These are phyloP conservation scores for Mormyrus proboscirostris DNA, from an alignment of 2,797 vertebrate species.

Conservation along the genomic window DNA sequence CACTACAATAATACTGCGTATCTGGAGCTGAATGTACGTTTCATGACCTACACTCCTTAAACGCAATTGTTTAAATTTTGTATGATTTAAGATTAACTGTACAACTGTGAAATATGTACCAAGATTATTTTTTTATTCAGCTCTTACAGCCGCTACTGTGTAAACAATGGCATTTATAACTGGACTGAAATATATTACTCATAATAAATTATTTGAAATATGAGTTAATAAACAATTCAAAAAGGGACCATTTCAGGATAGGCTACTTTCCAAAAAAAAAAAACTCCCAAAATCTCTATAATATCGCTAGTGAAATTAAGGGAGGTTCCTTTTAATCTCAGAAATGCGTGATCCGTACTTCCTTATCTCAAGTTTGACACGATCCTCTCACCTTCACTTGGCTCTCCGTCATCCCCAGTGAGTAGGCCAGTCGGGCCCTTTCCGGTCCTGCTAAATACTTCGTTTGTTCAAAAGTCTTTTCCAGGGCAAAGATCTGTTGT, in stretches of 20 bases:
- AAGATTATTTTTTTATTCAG: neutral
- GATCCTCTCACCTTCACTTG: slow-evolving; percentile 83
- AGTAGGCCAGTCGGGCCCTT: slow-evolving; percentile 85
- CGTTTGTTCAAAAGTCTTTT: slow-evolving; percentile 97
- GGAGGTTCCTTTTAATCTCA: slow-evolving; percentile 8
- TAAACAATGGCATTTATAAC: neutral
- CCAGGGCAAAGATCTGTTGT: slow-evolving; percentile 94
- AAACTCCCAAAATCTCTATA: neutral
- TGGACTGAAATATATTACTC: neutral
- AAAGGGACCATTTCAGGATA: neutral
- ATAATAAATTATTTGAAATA: neutral
- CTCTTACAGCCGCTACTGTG: neutral
- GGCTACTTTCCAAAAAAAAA: neutral
- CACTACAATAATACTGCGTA: neutral
- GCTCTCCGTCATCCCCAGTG: slow-evolving; percentile 94
- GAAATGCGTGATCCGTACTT: slow-evolving; percentile 9
- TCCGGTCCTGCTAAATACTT: slow-evolving; percentile 95
- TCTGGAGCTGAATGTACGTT: neutral
- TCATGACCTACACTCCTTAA: neutral
- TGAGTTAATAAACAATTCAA: neutral
- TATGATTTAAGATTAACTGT: neutral
- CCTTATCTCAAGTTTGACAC: slow-evolving; percentile 22
- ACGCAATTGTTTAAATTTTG: neutral
- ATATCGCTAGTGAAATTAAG: neutral
- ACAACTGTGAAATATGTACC: neutral